A percentile compares a stretch with the other conserved stretches of the same genome.
Evolutionary conservation across 2,797 vertebrate genomes (phyloP).

Genomic region (Coregonus suidteri): DNA sequence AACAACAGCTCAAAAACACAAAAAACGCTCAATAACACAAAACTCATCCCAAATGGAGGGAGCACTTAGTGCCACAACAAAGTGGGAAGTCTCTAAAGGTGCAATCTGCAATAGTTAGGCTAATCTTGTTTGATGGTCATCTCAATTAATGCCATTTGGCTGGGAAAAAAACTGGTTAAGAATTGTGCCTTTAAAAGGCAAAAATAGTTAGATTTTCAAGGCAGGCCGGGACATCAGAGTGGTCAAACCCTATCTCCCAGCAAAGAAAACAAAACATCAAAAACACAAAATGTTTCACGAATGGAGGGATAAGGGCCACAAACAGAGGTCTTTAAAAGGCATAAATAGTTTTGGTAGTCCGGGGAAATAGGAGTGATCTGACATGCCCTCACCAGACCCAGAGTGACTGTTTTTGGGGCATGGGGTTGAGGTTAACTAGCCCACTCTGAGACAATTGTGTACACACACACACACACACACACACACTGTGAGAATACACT

Average conservation of each 20-base stretch:
- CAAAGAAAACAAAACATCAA: no score
- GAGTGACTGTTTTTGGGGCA: conserved; percentile 22
- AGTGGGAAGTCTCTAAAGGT: conserved; percentile 41
- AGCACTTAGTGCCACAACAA: conserved; percentile 3
- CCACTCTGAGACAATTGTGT: conserved; percentile 52
- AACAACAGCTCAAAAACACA: conserved; percentile 42
- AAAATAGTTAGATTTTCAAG: conserved; percentile 45
- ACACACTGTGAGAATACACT: conserved; percentile 48
- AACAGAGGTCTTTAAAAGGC: background rate
- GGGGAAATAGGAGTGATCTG: conserved; percentile 16
- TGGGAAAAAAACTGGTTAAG: no score
- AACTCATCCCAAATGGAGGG: conserved; percentile 27
- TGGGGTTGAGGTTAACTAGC: conserved; percentile 62
- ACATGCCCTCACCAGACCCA: conserved; percentile 2
- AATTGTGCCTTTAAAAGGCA: background rate
- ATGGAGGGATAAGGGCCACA: no score
- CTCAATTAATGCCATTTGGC: no score
- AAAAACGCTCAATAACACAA: conserved; percentile 33
- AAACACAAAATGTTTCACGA: no score
- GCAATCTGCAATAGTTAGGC: no score
- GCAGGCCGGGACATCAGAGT: conserved; percentile 28
- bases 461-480: background rate
- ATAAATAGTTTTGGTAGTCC: conserved; percentile 28
- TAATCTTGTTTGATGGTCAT: no score
- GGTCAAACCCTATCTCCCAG: conserved; percentile 55